Base-by-base conservation (phyloP, 1,140 invertebrate species). In the Habropoda laboriosa region DNA sequence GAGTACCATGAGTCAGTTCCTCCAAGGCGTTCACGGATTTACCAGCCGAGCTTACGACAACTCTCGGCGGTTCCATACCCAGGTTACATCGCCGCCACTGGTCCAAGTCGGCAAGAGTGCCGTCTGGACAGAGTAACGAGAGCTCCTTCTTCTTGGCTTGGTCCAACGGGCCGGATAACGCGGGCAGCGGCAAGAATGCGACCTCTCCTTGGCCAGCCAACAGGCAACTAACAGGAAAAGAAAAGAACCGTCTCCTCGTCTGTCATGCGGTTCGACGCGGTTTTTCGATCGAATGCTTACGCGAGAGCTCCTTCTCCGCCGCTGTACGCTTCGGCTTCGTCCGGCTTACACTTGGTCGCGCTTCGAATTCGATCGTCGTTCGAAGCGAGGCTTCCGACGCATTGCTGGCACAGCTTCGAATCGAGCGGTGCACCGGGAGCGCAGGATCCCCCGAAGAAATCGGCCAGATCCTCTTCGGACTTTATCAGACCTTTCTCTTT, bases 101-200 rank as follows among this genome's bases (percentile, higher is more conserved):
- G 30, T 94, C 91, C 21, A 95, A 89, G 2, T 93, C 74, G 1
- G 89, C 89, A 18, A 92, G 89, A 13, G 94, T 91, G 40, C 93
- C 96, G 87, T 96, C 94, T n/a, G 95, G 94, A 89, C 96, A 96
- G 42, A 96, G 88, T 30, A 97, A 89, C 85, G 95, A 94, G 81
- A 95, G 96, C 86, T 96, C 95, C 57, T 94, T 92, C 7, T 92
- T 92, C 73, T 95, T 93, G 6, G 55, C 42, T 63, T 55, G 58
- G 38, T 12, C 2, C 38, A 13, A 70, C 53, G 18, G 74, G 12
- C 80, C 83, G 1, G 16, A 38, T 21, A 91, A 42, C 32, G 84
- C 88, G 8, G 87, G 86, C 2, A 95, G 88, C 72, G 91, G 82
- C 5, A 92, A 38, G 89, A 96, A 96, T 1, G 95, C 95, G 24